A percentile compares a stretch with the other conserved stretches of the same genome.
Conservation (phyloP, 2,113 vertebrate genomes). For the Ptychochromis oligacanthus region DNA sequence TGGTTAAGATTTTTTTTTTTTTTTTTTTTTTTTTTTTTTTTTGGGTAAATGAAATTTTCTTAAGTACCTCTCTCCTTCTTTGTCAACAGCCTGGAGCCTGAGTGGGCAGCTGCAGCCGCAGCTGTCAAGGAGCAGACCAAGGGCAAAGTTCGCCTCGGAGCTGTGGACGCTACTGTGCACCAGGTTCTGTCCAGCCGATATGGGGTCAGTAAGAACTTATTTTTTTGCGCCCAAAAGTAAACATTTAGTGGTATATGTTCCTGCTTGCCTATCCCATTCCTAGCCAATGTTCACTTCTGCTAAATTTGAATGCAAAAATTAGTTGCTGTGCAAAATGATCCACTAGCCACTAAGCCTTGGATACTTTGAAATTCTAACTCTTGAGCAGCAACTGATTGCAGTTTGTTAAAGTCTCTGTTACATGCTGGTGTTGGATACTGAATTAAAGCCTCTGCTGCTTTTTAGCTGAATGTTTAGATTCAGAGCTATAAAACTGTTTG, state of each 20-base stretch:
- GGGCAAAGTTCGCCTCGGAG: conserved; percentile 91
- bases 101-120: conserved; percentile 93
- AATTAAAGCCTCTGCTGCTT: background rate
- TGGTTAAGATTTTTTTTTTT: too few species aligned
- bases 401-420: background rate
- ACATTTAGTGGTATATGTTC: background rate
- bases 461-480: background rate
- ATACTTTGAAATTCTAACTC: background rate
- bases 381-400: background rate
- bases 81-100: conserved; percentile 87
- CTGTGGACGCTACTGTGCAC: conserved; percentile 92
- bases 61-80: background rate
- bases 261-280: too few species aligned
- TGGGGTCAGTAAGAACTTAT: conserved; percentile 82
- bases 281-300: background rate
- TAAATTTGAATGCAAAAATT: background rate
- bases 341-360: background rate
- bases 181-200: conserved; percentile 87
- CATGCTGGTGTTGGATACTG: background rate
- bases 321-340: background rate
- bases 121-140: conserved; percentile 94
- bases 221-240: background rate
- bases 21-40: too few species aligned
- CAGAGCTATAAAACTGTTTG: background rate
- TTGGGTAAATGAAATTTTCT: background rate